Percentiles rank a stretch among this genome's conserved stretches.
These are phyloP conservation scores for Enchytraeus crypticus DNA, from an alignment of 2,888 invertebrate species.

Conservation along the genomic window DNA sequence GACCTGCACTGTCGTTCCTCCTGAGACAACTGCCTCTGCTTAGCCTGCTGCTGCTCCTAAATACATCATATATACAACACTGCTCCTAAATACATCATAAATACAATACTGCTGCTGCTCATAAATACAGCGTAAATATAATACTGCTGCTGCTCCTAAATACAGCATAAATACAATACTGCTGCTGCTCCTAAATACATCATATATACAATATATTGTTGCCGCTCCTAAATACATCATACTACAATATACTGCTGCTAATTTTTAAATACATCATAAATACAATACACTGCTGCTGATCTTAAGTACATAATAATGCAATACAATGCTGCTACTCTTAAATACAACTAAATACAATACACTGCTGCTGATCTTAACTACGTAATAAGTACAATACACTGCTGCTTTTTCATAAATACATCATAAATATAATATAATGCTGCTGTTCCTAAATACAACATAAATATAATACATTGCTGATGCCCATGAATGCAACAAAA, in stretches of 20 bases:
- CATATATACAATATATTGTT: slow-evolving; percentile 26
- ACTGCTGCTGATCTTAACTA: slow-evolving; percentile 46
- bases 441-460: too few relatives aligned
- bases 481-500: too few relatives aligned
- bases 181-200: slow-evolving; percentile 40
- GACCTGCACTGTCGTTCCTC: slow-evolving; percentile 54
- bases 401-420: too few relatives aligned
- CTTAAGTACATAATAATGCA: slow-evolving; percentile 32
- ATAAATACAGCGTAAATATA: background rate
- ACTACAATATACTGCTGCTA: too few relatives aligned
- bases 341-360: too few relatives aligned
- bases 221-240: slow-evolving; percentile 31
- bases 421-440: too few relatives aligned
- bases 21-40: slow-evolving; percentile 47
- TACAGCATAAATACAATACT: too few relatives aligned
- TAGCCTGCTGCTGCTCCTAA: slow-evolving; percentile 45
- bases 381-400: too few relatives aligned
- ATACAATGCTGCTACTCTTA: too few relatives aligned
- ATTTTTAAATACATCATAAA: too few relatives aligned
- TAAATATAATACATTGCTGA: too few relatives aligned
- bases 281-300: slow-evolving; percentile 45
- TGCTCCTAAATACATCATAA: slow-evolving; percentile 34
- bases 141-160: too few relatives aligned
- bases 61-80: slow-evolving; percentile 1
- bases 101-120: slow-evolving; percentile 36